Evolutionary conservation across 2,113 vertebrate species (phyloP), one percentile per base, ranked within the genome.

Genomic region (Glaucidium brasilianum): DNA sequence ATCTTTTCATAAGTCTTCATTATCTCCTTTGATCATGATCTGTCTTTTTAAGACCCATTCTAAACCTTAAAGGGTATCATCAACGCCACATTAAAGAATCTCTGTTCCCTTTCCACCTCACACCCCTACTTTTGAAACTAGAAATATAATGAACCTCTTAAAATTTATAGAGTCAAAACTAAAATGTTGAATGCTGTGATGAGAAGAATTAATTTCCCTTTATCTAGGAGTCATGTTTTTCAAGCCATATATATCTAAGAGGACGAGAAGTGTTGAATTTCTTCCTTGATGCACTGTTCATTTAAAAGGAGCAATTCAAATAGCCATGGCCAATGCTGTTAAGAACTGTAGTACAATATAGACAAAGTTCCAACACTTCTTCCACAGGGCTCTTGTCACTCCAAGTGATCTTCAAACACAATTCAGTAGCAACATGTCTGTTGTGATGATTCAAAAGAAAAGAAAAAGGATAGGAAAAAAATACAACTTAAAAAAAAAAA

Each of bases 141-240:
- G 77, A 60, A 96, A 95, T 91, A 90, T 34, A 92, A 92, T 25
- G 10, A 95, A 27, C 21, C 10, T 73, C 43, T 94, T 63, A 83
- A 62, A 89, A 93, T 49, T 23, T 64, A 90, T 47, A 75, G 9
- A 81, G 75, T 68, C 81, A 75, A 90, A 88, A 75, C 19, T 94
- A 92, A 94, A 88, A 94, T 78, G 58, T 59, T 94, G 94, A 95
- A 73, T 95, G 15, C 67, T 68, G 94, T 64, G 55, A 86, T 83
- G 18, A 91, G 88, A 94, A 82, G 35, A 90, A 88, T 3, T 3
- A 66, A 87, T 49, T 94, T 80, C 21, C 25, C 47, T 92, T 96
- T 45, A 88, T 60, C n/a, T 69, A 32, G 62, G 93, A 50, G 26
- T 59, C 3, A 1, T 49, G 18, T 43, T 80, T 94, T 94, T 93